Evolutionary conservation across 2,113 vertebrate species (phyloP), one percentile per base, ranked within the genome.

Genomic region (Himantopus leucocephalus): DNA sequence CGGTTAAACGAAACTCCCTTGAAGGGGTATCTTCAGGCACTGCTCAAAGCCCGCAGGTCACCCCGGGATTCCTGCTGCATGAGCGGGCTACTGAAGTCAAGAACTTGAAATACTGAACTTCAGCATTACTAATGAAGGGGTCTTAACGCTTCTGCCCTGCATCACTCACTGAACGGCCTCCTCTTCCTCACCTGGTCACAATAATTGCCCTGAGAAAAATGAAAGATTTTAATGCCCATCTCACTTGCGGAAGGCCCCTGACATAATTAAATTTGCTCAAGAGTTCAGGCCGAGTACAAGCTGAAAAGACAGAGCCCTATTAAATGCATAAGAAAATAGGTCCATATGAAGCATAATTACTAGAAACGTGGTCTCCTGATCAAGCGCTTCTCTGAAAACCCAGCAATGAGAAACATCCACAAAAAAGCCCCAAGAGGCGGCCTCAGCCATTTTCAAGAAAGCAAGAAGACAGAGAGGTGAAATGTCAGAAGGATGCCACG

Each of bases 251-350:
- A 94, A 86, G 53, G 70, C 30, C 73, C 39, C 58, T 39, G 26
- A 58, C 32, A 71, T 26, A 55, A 50, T 29, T 53, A 64, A 73
- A 73, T 71, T 71, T 72, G 84, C 66, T 68, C 58, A 41, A 64
- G 80, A 81, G 92, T 92, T 95, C 91, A 92, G 62, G 80, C 72
- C 66, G 48, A 68, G 75, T 48, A 71, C 55, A 64, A 94, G 50
- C 78, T 60, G 90, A 56, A 82, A 64, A 96, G 80, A 75, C 64
- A 68, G 81, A 95, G 70, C 66, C 81, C 77, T 60, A 85, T 88
- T 93, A 97, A 95, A 95, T 64, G 62, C 90, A 35, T 94, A 89
- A 73, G 95, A 83, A 94, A 97, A 96, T 24, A 43, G 45, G 45
- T 55, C n/a, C 21, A 37, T 32, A 30, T 34, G 48, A 94, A 84